Evolutionary conservation across 2,113 vertebrate species (phyloP).

Genomic region (Mormoops blainvillei): DNA sequence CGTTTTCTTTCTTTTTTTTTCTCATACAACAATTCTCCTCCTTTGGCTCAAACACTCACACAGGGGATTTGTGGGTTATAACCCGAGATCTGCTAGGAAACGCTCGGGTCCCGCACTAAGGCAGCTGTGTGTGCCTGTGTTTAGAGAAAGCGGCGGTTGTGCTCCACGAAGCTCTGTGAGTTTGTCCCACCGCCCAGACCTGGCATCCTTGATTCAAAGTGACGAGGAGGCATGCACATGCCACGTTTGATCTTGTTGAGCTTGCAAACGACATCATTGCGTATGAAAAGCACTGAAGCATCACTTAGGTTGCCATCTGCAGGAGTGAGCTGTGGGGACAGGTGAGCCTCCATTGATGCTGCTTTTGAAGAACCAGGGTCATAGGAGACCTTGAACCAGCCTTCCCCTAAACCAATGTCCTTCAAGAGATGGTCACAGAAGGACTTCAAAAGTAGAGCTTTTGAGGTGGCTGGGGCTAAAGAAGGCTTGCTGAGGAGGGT

Average conservation of each 20-base stretch:
- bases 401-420: background rate
- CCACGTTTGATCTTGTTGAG: background rate
- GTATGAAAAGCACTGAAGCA: background rate
- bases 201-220: conserved; percentile 48
- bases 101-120: background rate
- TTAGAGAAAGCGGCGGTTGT: background rate
- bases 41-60: background rate
- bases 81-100: background rate
- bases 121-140: background rate
- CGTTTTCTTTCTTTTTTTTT: background rate
- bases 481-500: background rate
- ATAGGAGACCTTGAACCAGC: background rate
- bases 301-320: background rate
- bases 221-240: background rate
- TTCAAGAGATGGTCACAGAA: background rate
- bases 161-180: background rate
- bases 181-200: background rate
- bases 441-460: background rate
- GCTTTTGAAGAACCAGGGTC: background rate
- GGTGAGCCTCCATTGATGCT: background rate
- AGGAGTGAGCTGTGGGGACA: background rate
- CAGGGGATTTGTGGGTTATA: background rate
- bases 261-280: background rate
- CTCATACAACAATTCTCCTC: background rate
- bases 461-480: background rate